These are phyloP conservation scores for Margaritifera margaritifera DNA, from an alignment of 2,888 invertebrate species.

Conservation along the genomic window DNA sequence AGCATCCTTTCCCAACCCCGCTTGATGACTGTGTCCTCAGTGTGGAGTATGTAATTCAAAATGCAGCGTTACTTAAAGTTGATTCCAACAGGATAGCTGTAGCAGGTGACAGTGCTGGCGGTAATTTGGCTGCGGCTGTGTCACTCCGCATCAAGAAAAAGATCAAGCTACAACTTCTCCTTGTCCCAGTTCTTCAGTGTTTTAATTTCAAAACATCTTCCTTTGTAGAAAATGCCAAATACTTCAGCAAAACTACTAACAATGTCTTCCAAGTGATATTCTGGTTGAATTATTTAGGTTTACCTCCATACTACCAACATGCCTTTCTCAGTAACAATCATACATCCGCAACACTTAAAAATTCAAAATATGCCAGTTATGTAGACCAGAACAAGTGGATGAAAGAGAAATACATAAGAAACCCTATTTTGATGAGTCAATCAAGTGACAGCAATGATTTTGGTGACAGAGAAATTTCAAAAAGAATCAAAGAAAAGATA, in stretches of 20 bases:
- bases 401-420: conserved; percentile 18
- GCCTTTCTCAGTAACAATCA: conserved; percentile 28
- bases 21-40: conserved; percentile 19
- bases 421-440: conserved; percentile 8
- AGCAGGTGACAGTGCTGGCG: conserved; percentile 21
- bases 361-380: conserved; percentile 21
- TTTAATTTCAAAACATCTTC: conserved; percentile 34
- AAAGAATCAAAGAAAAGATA: conserved; percentile 23
- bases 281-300: conserved; percentile 33
- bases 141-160: conserved; percentile 26
- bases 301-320: conserved; percentile 14
- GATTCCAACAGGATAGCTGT: conserved; percentile 33
- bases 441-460: conserved; percentile 14
- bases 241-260: conserved; percentile 28
- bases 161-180: conserved; percentile 32
- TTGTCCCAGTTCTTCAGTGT: conserved; percentile 34
- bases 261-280: conserved; percentile 18
- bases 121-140: conserved; percentile 37
- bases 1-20: conserved; percentile 19
- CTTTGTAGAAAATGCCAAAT: conserved; percentile 29
- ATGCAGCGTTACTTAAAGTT: conserved; percentile 21
- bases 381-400: conserved; percentile 33
- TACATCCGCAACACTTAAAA: conserved; percentile 25
- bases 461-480: conserved; percentile 40
- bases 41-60: conserved; percentile 49